Evolutionary conservation across 2,888 invertebrate species (phyloP), one percentile per base, ranked within the genome.

Genomic region (Sthenelais limicola): DNA sequence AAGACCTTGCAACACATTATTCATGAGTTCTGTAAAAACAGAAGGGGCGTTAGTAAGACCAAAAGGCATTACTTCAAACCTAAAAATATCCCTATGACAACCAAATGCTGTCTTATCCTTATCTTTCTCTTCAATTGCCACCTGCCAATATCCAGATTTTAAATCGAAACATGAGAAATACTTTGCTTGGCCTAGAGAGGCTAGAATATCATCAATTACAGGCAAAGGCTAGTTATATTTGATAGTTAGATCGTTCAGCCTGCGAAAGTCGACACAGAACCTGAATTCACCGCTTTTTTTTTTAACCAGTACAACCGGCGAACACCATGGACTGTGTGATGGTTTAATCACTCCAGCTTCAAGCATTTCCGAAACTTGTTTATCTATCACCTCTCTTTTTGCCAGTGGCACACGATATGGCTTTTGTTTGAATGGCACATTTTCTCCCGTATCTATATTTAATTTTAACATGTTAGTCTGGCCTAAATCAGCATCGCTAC

Each of bases 201-300:
- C 28, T n/a, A 56, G 15, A 33, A 56, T 56, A 15, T 56, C 56
- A 56, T 30, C 56, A 1, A 56, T 56, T 2, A 56, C 30, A 18
- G 56, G 30, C 2, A 56, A 33, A 33, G 56, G 56, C 56, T 33
- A 56, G 30, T 56, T 56, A n/a, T 56, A 56, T 21, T 56, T 56
- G 26, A 54, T 15, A 7, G 54, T 54, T 3, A 54, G 54, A 15
- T 54, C 5, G 54, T 54, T 54, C 7, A 54, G 28, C 28, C 32
- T 54, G 30, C 54, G 5, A n/a, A 54, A 54, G 28, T 54, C 54
- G 4, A 54, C 28, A n/a, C 54, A 54, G 54, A 54, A 54, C 9
- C 54, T 28, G 12, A 12, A 54, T 32, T 54, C 54, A 5, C 54
- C 51, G n/a, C 5, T 9, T 54, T 54, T 54, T 32, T 54, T 54